Conservation (phyloP, 2,113 vertebrate genomes). For the Rhodinocichla rosea region DNA sequence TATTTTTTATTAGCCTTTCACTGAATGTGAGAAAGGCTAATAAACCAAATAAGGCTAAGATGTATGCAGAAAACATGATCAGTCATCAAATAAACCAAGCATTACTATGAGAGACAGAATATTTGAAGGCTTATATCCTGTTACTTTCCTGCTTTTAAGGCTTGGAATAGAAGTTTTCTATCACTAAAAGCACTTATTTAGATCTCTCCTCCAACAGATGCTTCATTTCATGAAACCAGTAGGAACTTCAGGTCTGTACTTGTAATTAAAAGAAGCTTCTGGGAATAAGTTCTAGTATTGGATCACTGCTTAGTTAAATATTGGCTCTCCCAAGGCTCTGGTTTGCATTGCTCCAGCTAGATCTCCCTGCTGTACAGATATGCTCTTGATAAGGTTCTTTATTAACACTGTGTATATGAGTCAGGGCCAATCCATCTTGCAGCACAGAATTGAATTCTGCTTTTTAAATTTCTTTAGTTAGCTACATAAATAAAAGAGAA, state of each 20-base stretch:
- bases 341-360: neutral
- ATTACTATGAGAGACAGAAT: neutral
- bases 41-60: neutral
- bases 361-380: neutral
- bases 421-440: neutral
- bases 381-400: neutral
- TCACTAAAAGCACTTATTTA: neutral
- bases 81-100: neutral
- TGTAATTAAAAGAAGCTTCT: conserved; percentile 7
- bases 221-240: neutral
- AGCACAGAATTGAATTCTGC: neutral
- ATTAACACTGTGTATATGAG: neutral
- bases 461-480: neutral
- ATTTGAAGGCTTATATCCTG: neutral
- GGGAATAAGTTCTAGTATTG: neutral
- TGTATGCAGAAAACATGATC: neutral
- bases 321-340: neutral
- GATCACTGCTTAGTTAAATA: neutral
- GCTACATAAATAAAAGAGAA: neutral
- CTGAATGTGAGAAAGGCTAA: neutral
- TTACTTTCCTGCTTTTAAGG: neutral
- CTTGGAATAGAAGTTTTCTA: neutral
- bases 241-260: neutral
- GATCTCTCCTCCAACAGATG: neutral
- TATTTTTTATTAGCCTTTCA: conserved; percentile 1